phyloP scores from a whole-genome alignment of 2,797 vertebrate species.

The Melopsittacus undulatus region DNA sequence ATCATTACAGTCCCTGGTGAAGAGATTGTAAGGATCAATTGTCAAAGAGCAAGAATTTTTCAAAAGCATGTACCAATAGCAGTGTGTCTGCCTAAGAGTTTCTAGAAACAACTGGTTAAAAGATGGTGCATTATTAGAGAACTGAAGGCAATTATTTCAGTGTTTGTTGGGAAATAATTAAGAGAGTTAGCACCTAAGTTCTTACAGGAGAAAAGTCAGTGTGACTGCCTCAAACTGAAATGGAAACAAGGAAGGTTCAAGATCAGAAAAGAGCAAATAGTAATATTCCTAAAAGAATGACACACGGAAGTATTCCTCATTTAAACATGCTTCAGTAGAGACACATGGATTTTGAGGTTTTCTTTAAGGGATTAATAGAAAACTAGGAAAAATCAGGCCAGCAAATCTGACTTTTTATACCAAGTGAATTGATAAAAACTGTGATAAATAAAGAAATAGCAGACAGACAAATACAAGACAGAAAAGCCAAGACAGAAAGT shows the following conservation, averaged over 20 bases:
- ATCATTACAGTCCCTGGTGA: neutral
- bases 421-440: neutral
- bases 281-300: neutral
- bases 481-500: neutral
- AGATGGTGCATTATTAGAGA: neutral
- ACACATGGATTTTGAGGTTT: neutral
- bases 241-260: neutral
- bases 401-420: neutral
- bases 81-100: accelerated
- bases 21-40: neutral
- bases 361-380: neutral
- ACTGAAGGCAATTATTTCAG: neutral
- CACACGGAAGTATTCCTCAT: neutral
- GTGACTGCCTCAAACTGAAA: neutral
- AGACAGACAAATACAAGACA: neutral
- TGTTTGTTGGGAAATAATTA: neutral
- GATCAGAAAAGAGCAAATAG: neutral
- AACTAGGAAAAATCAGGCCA: neutral
- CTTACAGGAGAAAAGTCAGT: neutral
- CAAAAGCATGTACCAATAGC: neutral
- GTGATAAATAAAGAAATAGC: neutral
- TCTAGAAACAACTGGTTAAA: neutral
- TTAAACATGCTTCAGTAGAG: neutral
- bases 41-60: neutral
- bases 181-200: neutral